These are phyloP conservation scores for Esox lucius DNA, from an alignment of 2,797 vertebrate species.

Conservation along the genomic window DNA sequence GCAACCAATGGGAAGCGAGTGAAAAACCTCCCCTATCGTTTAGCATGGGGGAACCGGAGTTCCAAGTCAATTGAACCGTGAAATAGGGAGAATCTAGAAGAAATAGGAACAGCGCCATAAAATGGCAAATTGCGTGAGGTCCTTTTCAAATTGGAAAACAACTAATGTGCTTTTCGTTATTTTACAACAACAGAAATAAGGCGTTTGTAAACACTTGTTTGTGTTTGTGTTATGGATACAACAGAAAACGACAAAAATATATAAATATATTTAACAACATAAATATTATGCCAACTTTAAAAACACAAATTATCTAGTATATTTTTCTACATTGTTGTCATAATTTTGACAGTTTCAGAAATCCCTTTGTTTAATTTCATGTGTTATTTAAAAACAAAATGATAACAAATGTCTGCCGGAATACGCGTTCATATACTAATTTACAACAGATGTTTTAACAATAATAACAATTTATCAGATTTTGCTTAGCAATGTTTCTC, in stretches of 20 bases:
- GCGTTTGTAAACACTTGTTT: neutral
- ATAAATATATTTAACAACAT: neutral
- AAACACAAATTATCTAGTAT: neutral
- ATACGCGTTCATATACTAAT: neutral
- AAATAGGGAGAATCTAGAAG: conserved; percentile 74
- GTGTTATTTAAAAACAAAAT: neutral
- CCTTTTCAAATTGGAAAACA: conserved; percentile 27
- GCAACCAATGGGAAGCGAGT: conserved; percentile 78
- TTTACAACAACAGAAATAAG: neutral
- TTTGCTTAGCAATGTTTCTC: conserved; percentile 30
- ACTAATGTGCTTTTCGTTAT: conserved; percentile 6
- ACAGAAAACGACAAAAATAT: neutral
- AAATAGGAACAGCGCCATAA: conserved; percentile 70
- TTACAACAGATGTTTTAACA: neutral
- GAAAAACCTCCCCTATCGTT: conserved; percentile 70
- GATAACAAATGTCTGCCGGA: neutral
- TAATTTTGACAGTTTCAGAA: neutral
- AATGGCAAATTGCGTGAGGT: conserved; percentile 43
- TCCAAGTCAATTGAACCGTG: conserved; percentile 74
- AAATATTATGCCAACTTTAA: neutral
- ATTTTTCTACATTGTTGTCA: neutral
- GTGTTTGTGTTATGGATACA: neutral
- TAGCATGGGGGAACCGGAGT: conserved; percentile 52
- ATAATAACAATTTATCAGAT: conserved; percentile 36
- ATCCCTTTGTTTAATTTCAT: neutral